Conservation (phyloP, 1,140 invertebrate species). For the Hydropsyche tenuis region DNA sequence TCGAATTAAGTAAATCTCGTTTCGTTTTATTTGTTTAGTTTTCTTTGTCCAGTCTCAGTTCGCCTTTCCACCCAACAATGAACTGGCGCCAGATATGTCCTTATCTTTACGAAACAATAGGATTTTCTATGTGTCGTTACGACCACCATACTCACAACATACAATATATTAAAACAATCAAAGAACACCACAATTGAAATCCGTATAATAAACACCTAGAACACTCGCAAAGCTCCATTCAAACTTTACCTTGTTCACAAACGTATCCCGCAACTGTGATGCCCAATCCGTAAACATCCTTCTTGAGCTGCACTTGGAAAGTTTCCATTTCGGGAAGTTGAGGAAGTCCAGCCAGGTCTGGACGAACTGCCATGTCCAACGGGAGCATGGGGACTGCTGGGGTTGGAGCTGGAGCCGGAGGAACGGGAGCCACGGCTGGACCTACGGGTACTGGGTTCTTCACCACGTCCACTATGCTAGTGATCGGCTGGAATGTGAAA, state of each 20-base stretch:
- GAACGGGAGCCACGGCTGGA: conserved; percentile 51
- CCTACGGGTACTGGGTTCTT: conserved; percentile 33
- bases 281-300: conserved; percentile 84
- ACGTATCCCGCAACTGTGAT: conserved; percentile 97
- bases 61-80: background rate
- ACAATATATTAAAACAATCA: too few species aligned
- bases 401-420: conserved; percentile 58
- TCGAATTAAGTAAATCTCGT: conserved; percentile 19
- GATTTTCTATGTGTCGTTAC: background rate
- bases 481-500: conserved; percentile 42
- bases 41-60: conserved; percentile 1
- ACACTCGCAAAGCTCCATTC: too few species aligned
- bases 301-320: conserved; percentile 85
- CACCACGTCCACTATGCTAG: conserved; percentile 48
- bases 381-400: conserved; percentile 59
- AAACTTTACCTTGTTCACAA: conserved; percentile 77
- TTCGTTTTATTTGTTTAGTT: conserved; percentile 19
- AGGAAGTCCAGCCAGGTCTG: conserved; percentile 49
- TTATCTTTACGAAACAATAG: background rate
- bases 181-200: too few species aligned
- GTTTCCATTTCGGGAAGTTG: conserved; percentile 83
- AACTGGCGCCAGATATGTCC: background rate
- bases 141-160: too few species aligned
- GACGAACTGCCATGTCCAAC: conserved; percentile 64
- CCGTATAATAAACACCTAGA: too few species aligned